Conservation (phyloP, 2,797 vertebrate species). For the Acanthiza pusilla region DNA sequence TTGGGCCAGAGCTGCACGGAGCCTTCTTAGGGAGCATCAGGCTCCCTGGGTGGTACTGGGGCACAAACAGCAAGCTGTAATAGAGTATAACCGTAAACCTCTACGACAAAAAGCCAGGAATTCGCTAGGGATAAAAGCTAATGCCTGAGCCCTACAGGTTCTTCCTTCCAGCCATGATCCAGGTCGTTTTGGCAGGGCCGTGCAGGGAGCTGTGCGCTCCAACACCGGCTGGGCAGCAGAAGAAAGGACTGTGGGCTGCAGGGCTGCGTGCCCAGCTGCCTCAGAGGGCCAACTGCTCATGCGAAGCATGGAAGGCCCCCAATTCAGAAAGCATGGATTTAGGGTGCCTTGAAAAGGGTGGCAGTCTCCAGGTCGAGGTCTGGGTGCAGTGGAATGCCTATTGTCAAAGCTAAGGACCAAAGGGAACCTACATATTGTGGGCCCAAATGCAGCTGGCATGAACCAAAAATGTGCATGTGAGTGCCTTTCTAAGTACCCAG, state of each 20-base stretch:
- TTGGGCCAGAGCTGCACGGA: background rate
- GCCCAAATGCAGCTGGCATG: constrained; percentile 57
- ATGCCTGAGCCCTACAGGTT: background rate
- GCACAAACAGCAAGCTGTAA: background rate
- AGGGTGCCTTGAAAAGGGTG: constrained; percentile 22
- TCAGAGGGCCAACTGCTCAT: background rate
- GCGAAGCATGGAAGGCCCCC: background rate
- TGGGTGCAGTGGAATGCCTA: constrained; percentile 41
- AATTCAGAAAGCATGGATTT: background rate
- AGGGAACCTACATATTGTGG: constrained; percentile 48
- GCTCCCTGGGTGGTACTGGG: background rate
- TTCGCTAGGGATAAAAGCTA: background rate
- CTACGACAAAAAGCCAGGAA: background rate
- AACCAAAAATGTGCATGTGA: constrained; percentile 72
- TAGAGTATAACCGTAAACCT: background rate
- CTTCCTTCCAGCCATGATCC: background rate
- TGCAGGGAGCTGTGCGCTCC: background rate
- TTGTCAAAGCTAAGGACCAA: constrained; percentile 54
- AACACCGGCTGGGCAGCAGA: background rate
- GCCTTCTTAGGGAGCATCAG: background rate
- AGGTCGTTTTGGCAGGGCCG: background rate
- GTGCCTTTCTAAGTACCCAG: constrained; percentile 70
- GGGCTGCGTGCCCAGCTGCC: background rate
- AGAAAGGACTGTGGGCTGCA: background rate
- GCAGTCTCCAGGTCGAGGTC: constrained; percentile 2